A percentile compares a stretch with the other conserved stretches of the same genome.
These are phyloP conservation scores for Limnephilus lunatus DNA, from an alignment of 2,888 invertebrate genomes.

Conservation along the genomic window DNA sequence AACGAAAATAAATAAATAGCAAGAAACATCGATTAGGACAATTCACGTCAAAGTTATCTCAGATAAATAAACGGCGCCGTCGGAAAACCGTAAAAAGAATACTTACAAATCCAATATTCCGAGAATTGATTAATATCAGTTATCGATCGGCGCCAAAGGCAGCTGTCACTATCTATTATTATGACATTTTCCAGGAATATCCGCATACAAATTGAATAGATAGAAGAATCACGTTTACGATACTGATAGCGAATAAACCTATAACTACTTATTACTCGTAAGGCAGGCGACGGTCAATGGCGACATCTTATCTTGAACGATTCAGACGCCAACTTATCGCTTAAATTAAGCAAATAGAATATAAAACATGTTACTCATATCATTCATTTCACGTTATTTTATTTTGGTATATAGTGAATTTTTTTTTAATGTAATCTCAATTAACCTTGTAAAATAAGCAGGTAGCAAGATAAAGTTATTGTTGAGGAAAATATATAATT, in stretches of 20 bases:
- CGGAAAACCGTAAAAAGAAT: slow-evolving; percentile 12
- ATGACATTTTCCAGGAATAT: slow-evolving; percentile 40
- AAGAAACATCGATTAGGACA: neutral
- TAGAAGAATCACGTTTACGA: neutral
- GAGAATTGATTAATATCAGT: slow-evolving; percentile 29
- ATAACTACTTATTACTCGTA: neutral
- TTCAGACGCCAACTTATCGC: neutral
- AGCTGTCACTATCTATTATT: slow-evolving; percentile 28
- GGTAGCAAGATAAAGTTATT: neutral
- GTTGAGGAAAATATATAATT: no score
- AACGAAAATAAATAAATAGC: neutral
- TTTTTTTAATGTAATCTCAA: neutral
- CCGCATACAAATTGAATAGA: neutral
- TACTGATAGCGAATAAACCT: slow-evolving; percentile 30
- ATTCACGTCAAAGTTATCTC: neutral
- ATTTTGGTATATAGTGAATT: neutral
- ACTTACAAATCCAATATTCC: neutral
- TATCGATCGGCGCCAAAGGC: slow-evolving; percentile 37
- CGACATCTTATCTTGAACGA: neutral
- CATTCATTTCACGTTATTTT: neutral
- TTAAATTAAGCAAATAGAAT: neutral
- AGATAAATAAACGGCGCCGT: neutral
- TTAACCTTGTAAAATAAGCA: neutral
- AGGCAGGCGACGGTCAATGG: neutral
- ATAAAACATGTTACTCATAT: neutral